These are phyloP conservation scores for Thryonomys swinderianus DNA, from an alignment of 2,113 vertebrate species.

Conservation along the genomic window DNA sequence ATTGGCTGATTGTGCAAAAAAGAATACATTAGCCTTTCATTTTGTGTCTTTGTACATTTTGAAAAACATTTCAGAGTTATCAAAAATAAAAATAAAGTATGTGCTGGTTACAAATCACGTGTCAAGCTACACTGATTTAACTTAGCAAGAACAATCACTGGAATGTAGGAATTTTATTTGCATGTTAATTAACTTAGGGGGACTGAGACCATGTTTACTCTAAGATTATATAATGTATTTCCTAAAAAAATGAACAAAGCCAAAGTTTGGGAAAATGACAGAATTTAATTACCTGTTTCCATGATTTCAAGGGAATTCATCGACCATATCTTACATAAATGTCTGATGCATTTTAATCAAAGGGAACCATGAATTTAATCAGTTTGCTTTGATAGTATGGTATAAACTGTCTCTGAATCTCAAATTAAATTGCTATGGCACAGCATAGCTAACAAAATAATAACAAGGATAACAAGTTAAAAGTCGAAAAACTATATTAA, in stretches of 20 bases:
- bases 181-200: conserved; percentile 64
- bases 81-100: conserved; percentile 2
- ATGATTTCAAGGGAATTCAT: conserved; percentile 63
- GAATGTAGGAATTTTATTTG: conserved; percentile 65
- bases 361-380: conserved; percentile 58
- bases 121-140: conserved; percentile 29
- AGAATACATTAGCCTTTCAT: conserved; percentile 19
- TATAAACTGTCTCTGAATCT: conserved; percentile 22
- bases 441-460: conserved; percentile 33
- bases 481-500: not conserved
- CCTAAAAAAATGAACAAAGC: conserved; percentile 59
- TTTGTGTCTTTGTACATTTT: conserved; percentile 34
- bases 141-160: conserved; percentile 42
- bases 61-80: conserved; percentile 32
- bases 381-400: conserved; percentile 27
- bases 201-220: conserved; percentile 47
- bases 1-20: conserved; percentile 8
- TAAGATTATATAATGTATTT: conserved; percentile 63
- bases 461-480: not conserved
- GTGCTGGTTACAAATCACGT: not conserved
- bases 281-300: conserved; percentile 66
- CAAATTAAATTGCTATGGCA: conserved; percentile 41
- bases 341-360: conserved; percentile 70
- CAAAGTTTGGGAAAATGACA: conserved; percentile 58
- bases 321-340: conserved; percentile 50